Conservation (phyloP, 2,888 invertebrate genomes). For the Drosophila anceps region DNA sequence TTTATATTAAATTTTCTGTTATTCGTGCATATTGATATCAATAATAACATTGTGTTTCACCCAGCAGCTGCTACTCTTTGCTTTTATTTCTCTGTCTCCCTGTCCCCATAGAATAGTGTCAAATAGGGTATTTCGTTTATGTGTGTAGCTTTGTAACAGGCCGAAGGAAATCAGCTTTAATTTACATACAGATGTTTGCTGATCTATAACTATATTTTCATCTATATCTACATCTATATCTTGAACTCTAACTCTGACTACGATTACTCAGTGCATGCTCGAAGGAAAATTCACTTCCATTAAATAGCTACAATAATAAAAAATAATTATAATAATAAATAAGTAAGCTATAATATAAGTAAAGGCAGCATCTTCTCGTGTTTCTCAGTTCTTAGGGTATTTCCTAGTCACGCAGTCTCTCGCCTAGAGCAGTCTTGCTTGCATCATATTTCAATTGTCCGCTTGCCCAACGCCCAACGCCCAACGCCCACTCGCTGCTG, state of each 20-base stretch:
- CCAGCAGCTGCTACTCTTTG: slow-evolving; percentile 56
- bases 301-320: no score
- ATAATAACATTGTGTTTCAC: slow-evolving; percentile 55
- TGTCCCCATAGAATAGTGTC: background rate
- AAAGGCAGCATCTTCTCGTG: background rate
- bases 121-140: background rate
- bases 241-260: background rate
- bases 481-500: background rate
- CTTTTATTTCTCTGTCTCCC: background rate
- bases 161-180: background rate
- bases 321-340: no score
- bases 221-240: no score
- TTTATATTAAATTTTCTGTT: slow-evolving; percentile 22
- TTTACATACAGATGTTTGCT: background rate
- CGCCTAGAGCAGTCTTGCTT: background rate
- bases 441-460: slow-evolving; percentile 46
- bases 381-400: background rate
- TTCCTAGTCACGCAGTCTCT: background rate
- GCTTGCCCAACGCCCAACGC: slow-evolving; percentile 9
- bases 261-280: background rate
- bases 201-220: no score
- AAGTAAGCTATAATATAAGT: background rate
- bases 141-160: background rate
- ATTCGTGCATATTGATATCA: slow-evolving; percentile 41
- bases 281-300: no score